Conservation (phyloP, 2,888 invertebrate species). For the Tetheella fluctuosa region DNA sequence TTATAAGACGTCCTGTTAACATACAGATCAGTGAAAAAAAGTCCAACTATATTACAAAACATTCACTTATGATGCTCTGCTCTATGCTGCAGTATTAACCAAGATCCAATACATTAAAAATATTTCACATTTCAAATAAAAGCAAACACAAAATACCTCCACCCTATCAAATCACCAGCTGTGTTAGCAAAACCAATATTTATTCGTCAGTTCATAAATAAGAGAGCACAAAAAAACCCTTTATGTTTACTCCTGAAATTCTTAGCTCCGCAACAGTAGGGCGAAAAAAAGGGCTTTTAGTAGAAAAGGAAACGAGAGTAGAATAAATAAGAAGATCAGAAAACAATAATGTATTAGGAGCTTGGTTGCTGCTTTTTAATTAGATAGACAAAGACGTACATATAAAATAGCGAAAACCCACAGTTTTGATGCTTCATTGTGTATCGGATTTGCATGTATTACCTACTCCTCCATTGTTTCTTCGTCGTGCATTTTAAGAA, state of each 20-base stretch:
- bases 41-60: too few species aligned
- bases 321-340: slow-evolving; percentile 62
- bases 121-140: too few species aligned
- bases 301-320: slow-evolving; percentile 44
- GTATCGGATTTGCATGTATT: too few species aligned
- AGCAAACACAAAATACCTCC: slow-evolving; percentile 7
- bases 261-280: slow-evolving; percentile 29
- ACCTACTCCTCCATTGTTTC: too few species aligned
- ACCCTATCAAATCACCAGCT: slow-evolving; percentile 6
- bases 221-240: slow-evolving; percentile 24
- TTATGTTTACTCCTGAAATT: slow-evolving; percentile 46
- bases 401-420: too few species aligned
- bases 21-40: too few species aligned
- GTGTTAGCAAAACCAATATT: slow-evolving; percentile 12
- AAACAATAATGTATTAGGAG: slow-evolving; percentile 51
- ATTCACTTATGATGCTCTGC: too few species aligned
- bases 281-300: slow-evolving; percentile 39
- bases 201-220: slow-evolving; percentile 29
- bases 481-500: too few species aligned
- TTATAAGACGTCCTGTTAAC: too few species aligned
- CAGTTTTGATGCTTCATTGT: too few species aligned
- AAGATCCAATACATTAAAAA: too few species aligned
- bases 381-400: slow-evolving; percentile 24
- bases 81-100: too few species aligned
- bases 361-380: slow-evolving; percentile 39